Percentiles rank a stretch among this genome's conserved stretches.
These are phyloP conservation scores for Gnathonemus longibarbis DNA, from an alignment of 2,113 vertebrate genomes.

Conservation along the genomic window DNA sequence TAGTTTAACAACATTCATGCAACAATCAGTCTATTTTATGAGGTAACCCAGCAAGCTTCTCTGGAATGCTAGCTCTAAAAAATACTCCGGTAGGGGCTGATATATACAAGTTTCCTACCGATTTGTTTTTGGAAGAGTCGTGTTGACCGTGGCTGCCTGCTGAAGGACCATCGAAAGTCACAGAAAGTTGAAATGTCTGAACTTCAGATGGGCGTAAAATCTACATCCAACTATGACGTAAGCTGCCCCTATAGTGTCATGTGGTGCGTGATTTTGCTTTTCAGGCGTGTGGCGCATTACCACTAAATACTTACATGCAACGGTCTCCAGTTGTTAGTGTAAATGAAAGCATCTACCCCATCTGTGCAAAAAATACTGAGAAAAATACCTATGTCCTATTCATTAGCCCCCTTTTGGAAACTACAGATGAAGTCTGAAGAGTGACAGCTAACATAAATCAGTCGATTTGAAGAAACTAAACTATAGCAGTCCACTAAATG, in stretches of 20 bases:
- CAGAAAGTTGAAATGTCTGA: background rate
- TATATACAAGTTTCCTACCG: background rate
- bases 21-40: background rate
- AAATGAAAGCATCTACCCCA: background rate
- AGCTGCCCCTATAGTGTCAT: background rate
- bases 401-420: background rate
- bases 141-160: background rate
- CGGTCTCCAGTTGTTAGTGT: slow-evolving; percentile 10
- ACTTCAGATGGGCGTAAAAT: background rate
- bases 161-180: background rate
- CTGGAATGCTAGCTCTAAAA: background rate
- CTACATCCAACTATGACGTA: background rate
- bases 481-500: background rate
- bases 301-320: background rate
- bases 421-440: background rate
- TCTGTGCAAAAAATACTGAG: background rate
- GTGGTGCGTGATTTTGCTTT: background rate
- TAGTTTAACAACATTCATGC: background rate
- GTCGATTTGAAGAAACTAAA: background rate
- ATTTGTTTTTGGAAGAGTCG: background rate
- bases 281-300: background rate
- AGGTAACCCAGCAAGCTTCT: background rate
- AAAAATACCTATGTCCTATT: background rate
- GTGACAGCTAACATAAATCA: background rate
- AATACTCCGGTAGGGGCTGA: background rate